Evolutionary conservation across 2,113 vertebrate species (phyloP).

Genomic region (Mustelus asterias): DNA sequence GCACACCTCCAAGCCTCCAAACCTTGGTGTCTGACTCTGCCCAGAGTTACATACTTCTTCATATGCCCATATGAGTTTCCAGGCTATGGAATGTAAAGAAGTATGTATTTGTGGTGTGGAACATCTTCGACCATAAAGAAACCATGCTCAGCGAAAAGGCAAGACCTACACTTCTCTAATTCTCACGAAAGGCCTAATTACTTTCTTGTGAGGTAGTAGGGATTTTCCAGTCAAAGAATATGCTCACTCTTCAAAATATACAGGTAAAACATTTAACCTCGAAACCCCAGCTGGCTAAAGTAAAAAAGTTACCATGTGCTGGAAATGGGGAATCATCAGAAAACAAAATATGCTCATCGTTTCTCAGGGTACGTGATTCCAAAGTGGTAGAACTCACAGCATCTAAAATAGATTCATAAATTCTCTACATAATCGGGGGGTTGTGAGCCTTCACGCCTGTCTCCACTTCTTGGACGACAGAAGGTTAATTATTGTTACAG

Average conservation of each 20-base stretch:
- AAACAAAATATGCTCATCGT: background rate
- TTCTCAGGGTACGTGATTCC: background rate
- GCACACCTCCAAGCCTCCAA: background rate
- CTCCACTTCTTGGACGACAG: background rate
- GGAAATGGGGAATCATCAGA: background rate
- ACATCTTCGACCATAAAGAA: background rate
- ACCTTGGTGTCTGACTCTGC: slow-evolving; percentile 42
- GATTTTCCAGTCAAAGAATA: background rate
- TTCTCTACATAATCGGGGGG: background rate
- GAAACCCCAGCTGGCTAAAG: background rate
- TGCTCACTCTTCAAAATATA: background rate
- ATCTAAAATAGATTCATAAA: background rate
- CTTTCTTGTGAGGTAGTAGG: background rate
- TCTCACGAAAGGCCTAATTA: background rate
- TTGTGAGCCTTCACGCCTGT: background rate
- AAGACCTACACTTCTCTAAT: too few species aligned
- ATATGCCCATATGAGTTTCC: slow-evolving; percentile 60
- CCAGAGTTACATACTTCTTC: slow-evolving; percentile 62
- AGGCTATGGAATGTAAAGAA: slow-evolving; percentile 65
- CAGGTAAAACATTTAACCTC: background rate
- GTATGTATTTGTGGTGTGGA: slow-evolving; percentile 57
- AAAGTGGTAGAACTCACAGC: background rate
- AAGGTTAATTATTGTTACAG: background rate
- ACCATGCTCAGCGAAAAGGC: background rate
- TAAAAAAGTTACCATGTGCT: background rate